Percentiles rank a stretch among this genome's conserved stretches.
Conservation (phyloP, 2,888 invertebrate genomes). For the Ganaspis brasiliensis region DNA sequence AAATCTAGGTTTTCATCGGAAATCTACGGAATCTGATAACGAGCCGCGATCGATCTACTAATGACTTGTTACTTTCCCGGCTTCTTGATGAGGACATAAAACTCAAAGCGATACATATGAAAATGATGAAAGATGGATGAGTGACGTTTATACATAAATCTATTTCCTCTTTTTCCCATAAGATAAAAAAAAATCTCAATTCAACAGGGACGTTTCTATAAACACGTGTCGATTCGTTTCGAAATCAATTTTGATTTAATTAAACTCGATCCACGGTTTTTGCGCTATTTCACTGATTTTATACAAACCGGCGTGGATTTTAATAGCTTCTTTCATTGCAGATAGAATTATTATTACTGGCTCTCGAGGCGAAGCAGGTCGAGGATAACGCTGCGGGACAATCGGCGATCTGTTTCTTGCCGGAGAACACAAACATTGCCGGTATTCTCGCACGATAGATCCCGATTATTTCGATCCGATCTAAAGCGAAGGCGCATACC, state of each 20-base stretch:
- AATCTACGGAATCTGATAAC: slow-evolving; percentile 34
- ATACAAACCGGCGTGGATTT: slow-evolving; percentile 48
- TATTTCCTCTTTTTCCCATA: slow-evolving; percentile 15
- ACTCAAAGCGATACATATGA: slow-evolving; percentile 3
- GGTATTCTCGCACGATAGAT: slow-evolving; percentile 27
- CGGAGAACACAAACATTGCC: slow-evolving; percentile 22
- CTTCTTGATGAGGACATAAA: slow-evolving; percentile 24
- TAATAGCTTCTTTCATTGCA: slow-evolving; percentile 46
- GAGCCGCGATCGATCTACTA: slow-evolving; percentile 25
- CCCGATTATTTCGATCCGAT: slow-evolving; percentile 14
- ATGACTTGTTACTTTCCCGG: slow-evolving; percentile 28
- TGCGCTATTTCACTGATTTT: slow-evolving; percentile 35
- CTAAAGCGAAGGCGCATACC: slow-evolving; percentile 19
- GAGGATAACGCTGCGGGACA: slow-evolving; percentile 72
- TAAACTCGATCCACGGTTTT: slow-evolving; percentile 40
- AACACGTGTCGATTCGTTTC: slow-evolving; percentile 31
- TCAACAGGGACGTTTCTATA: neutral
- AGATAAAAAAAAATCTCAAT: slow-evolving; percentile 1
- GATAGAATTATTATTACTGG: slow-evolving; percentile 59
- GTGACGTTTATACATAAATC: neutral
- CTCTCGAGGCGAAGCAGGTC: slow-evolving; percentile 67
- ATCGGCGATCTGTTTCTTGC: slow-evolving; percentile 62
- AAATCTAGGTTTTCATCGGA: slow-evolving; percentile 26
- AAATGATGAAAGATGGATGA: slow-evolving; percentile 35
- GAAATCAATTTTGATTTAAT: slow-evolving; percentile 49